phyloP scores from a whole-genome alignment of 2,888 invertebrate genomes.

The Dynastes grantii region DNA sequence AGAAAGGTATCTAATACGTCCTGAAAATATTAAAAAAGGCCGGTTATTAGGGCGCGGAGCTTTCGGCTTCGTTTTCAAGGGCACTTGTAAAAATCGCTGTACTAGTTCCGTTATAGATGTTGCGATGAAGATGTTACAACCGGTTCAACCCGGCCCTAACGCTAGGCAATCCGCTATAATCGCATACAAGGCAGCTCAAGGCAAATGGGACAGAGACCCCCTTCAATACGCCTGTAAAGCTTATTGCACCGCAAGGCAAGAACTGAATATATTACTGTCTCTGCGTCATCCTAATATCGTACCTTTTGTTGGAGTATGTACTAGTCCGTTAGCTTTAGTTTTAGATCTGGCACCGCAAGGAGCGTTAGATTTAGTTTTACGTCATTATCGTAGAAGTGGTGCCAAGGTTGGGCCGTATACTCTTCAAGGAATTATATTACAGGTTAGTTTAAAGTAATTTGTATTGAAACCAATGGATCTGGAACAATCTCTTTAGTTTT shows the following conservation, averaged over 20 bases:
- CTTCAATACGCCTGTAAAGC: conserved; percentile 94
- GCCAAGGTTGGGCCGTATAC: conserved; percentile 86
- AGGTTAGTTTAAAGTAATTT: conserved; percentile 70
- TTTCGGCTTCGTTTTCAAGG: conserved; percentile 96
- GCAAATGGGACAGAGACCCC: conserved; percentile 96
- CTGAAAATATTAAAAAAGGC: conserved; percentile 85
- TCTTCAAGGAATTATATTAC: conserved; percentile 88
- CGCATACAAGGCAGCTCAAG: conserved; percentile 73
- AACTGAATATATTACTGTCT: conserved; percentile 88
- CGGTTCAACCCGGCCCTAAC: conserved; percentile 87
- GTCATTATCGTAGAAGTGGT: conserved; percentile 89
- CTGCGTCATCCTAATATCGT: conserved; percentile 94
- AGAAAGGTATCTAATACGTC: conserved; percentile 84
- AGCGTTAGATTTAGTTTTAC: conserved; percentile 87
- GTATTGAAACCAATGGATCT: no score
- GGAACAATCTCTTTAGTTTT: no score
- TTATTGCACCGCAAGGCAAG: conserved; percentile 96
- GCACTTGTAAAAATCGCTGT: conserved; percentile 77
- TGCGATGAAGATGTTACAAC: conserved; percentile 97
- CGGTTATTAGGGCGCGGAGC: conserved; percentile 94
- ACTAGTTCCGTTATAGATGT: conserved; percentile 78
- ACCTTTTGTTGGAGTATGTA: conserved; percentile 91
- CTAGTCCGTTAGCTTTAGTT: conserved; percentile 90
- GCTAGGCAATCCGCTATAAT: conserved; percentile 77
- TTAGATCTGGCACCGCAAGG: conserved; percentile 94